Percentiles rank a stretch among this genome's conserved stretches.
Evolutionary conservation across 2,113 vertebrate species (phyloP).

Genomic region (Galbula dea): DNA sequence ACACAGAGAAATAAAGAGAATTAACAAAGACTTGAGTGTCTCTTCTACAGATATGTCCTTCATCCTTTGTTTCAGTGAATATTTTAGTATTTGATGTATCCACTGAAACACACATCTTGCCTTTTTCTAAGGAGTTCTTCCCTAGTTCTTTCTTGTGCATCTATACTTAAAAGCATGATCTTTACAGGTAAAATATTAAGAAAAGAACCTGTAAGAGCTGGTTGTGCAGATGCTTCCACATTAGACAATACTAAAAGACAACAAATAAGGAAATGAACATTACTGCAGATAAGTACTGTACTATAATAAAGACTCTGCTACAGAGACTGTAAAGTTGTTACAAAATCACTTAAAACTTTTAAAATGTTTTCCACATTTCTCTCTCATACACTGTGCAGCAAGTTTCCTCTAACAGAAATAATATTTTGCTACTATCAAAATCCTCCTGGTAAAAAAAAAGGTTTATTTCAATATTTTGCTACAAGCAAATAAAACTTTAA

Average conservation of each 20-base stretch:
- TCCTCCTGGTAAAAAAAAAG: conserved; percentile 16
- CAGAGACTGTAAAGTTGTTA: conserved; percentile 20
- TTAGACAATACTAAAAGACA: not conserved
- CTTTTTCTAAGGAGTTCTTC: too few species aligned
- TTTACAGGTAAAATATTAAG: conserved; percentile 42
- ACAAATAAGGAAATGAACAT: not conserved
- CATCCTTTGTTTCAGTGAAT: too few species aligned
- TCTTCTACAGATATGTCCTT: too few species aligned
- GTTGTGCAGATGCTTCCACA: conserved; percentile 38
- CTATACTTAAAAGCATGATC: conserved; percentile 36
- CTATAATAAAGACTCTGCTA: not conserved
- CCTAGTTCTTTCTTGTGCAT: conserved; percentile 23
- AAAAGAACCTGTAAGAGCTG: conserved; percentile 47
- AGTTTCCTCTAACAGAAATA: conserved; percentile 46
- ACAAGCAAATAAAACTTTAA: conserved; percentile 31
- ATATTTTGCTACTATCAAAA: conserved; percentile 28
- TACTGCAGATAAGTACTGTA: not conserved
- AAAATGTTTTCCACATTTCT: conserved; percentile 54
- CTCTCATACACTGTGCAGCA: conserved; percentile 45
- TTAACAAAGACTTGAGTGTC: too few species aligned
- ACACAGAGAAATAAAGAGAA: too few species aligned
- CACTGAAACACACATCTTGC: too few species aligned
- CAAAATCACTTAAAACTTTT: conserved; percentile 58
- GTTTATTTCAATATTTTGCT: conserved; percentile 17
- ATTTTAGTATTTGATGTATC: too few species aligned